Percentiles rank a stretch among this genome's conserved stretches.
Conservation (phyloP, 1,140 invertebrate species). For the Cherax quadricarinatus region DNA sequence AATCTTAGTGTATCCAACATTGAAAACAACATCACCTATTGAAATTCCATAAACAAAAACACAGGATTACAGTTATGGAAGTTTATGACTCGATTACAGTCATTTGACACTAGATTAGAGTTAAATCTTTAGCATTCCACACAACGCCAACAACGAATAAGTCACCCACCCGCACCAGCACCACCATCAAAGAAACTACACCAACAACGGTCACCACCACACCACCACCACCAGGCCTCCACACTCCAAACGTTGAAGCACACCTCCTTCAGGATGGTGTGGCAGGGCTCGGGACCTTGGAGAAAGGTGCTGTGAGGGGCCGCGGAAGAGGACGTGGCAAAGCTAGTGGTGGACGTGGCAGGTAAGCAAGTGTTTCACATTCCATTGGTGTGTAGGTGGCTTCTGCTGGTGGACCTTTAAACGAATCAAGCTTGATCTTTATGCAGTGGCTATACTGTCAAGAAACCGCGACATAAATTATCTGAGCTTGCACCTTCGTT, state of each 20-base stretch:
- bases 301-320: constrained; percentile 21
- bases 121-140: too few species aligned
- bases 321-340: constrained; percentile 51
- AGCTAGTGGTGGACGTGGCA: neutral
- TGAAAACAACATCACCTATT: too few species aligned
- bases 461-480: too few species aligned
- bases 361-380: neutral
- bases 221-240: constrained; percentile 47
- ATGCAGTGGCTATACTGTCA: too few species aligned
- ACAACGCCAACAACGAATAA: too few species aligned
- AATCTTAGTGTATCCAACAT: too few species aligned
- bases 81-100: too few species aligned
- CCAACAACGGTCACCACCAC: constrained; percentile 7
- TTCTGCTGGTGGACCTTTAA: neutral
- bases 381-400: neutral
- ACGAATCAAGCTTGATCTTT: too few species aligned
- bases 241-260: constrained; percentile 31
- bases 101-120: too few species aligned
- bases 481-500: too few species aligned
- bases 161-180: neutral
- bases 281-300: constrained; percentile 61
- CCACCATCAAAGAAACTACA: neutral
- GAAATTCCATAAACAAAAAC: too few species aligned
- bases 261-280: constrained; percentile 61
- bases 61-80: too few species aligned